Evolutionary conservation across 2,797 vertebrate genomes (phyloP), one percentile per base, ranked within the genome.

Genomic region (Crax fasciolata): DNA sequence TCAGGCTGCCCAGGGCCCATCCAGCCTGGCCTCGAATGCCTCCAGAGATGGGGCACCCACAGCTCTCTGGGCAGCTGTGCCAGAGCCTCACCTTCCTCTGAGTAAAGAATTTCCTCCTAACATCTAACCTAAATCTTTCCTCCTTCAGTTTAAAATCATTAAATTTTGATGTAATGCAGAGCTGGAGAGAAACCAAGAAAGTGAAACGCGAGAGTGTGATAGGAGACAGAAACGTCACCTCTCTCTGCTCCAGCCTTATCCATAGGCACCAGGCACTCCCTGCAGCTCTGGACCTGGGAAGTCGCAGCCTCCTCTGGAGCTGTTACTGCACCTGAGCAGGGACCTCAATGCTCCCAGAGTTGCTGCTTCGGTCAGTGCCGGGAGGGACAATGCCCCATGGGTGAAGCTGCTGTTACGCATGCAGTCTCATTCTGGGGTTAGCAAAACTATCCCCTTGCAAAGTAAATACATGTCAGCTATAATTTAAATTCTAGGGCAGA

Each of bases 281-380:
- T 43, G 59, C 49, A 63, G 32, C 61, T 49, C 49, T 57, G 58
- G 27, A 63, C 11, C 14, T 5, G 32, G 32, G 49, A 7, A 62
- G 5, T 4, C 4, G 19, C 11, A 54, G 39, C 32, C 9, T 24
- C 27, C 51, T 44, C 46, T 28, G 30, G 49, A 73, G 44, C 52
- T 30, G 11, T 30, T 54, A 28, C 9, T 44, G n/a, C 9, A 4
- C 19, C 41, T 65, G 57, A 67, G 73, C 43, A 52, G 28, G 62
- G 32, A 32, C 32, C 12, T 55, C 10, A n/a, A 11, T 16, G 7
- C 28, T 48, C 44, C 48, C 0, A 1, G 32, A 19, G 66, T 5
- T 9, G 18, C 9, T 66, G 35, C 35, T 71, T n/a, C n/a, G 41
- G 52, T 7, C 9, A 0, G 0, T 38, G n/a, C 43, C 46, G 46